phyloP scores from a whole-genome alignment of 2,888 invertebrate species.

The Macrophya alboannulata region DNA sequence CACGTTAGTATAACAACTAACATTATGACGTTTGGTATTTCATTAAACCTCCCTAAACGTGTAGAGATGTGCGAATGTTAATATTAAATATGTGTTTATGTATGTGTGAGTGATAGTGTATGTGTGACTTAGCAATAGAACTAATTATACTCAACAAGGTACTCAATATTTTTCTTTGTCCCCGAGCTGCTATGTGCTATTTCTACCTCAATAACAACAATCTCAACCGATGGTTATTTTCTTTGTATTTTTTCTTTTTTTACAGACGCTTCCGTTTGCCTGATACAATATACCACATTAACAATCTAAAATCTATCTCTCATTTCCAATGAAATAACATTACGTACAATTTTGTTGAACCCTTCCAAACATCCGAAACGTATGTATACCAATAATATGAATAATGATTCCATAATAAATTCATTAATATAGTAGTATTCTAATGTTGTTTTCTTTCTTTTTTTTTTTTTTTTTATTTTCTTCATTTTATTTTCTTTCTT shows the following conservation, averaged over 20 bases:
- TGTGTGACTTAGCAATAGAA: conserved; percentile 71
- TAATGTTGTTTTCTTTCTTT: conserved; percentile 29
- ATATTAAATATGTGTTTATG: conserved; percentile 38
- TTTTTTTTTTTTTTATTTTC: conserved; percentile 10
- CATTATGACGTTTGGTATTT: conserved; percentile 44
- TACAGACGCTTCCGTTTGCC: conserved; percentile 70
- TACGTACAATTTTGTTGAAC: conserved; percentile 76
- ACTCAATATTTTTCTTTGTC: conserved; percentile 75
- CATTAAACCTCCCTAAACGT: conserved; percentile 41
- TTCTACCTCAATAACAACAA: conserved; percentile 74
- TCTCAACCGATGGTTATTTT: conserved; percentile 63
- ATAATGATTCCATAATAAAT: conserved; percentile 62
- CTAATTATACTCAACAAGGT: conserved; percentile 79
- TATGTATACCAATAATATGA: conserved; percentile 48
- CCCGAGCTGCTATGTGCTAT: conserved; percentile 75
- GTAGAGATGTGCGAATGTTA: conserved; percentile 54
- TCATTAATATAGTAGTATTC: conserved; percentile 49
- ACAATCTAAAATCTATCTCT: conserved; percentile 75
- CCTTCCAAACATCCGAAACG: conserved; percentile 62
- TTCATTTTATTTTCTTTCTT: not conserved
- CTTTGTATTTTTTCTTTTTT: conserved; percentile 62
- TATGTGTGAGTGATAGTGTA: conserved; percentile 26
- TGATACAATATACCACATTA: conserved; percentile 76
- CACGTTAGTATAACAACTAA: conserved; percentile 24
- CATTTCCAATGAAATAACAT: conserved; percentile 75